A percentile compares a stretch with the other conserved stretches of the same genome.
Evolutionary conservation across 2,888 invertebrate species (phyloP).

Genomic region (Neocrepidodera transversa): DNA sequence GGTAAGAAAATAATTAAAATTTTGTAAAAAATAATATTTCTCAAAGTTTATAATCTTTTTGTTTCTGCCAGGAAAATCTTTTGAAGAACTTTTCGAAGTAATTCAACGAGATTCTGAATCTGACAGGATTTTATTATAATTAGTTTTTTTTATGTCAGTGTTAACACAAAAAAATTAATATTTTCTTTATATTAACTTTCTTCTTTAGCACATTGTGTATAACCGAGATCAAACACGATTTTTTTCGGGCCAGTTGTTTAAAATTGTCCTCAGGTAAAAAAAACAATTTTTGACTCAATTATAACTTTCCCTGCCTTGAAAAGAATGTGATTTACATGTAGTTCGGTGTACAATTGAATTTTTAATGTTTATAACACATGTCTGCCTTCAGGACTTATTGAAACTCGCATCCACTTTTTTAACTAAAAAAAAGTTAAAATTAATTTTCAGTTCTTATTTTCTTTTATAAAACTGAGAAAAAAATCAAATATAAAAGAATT

Average conservation of each 20-base stretch:
- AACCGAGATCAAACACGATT: slow-evolving; percentile 15
- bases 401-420: not conserved
- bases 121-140: slow-evolving; percentile 9
- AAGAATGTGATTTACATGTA: slow-evolving; percentile 19
- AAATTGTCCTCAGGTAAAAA: slow-evolving; percentile 11
- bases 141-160: slow-evolving; percentile 4
- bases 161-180: not conserved
- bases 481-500: too few relatives aligned
- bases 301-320: slow-evolving; percentile 15
- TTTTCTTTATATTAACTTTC: slow-evolving; percentile 8
- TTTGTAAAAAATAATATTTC: too few relatives aligned
- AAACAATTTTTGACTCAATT: slow-evolving; percentile 26
- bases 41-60: too few relatives aligned
- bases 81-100: slow-evolving; percentile 5
- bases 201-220: slow-evolving; percentile 8
- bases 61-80: not conserved
- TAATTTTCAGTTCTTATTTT: not conserved
- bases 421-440: slow-evolving; percentile 1
- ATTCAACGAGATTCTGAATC: slow-evolving; percentile 4
- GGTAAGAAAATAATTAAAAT: too few relatives aligned
- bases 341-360: slow-evolving; percentile 6
- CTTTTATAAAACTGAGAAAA: too few relatives aligned
- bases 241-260: slow-evolving; percentile 20
- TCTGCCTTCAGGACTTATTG: slow-evolving; percentile 1
- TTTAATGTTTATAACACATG: slow-evolving; percentile 10